A percentile compares a stretch with the other conserved stretches of the same genome.
Evolutionary conservation across 2,888 invertebrate genomes (phyloP).

Genomic region (Ethmia dodecea): DNA sequence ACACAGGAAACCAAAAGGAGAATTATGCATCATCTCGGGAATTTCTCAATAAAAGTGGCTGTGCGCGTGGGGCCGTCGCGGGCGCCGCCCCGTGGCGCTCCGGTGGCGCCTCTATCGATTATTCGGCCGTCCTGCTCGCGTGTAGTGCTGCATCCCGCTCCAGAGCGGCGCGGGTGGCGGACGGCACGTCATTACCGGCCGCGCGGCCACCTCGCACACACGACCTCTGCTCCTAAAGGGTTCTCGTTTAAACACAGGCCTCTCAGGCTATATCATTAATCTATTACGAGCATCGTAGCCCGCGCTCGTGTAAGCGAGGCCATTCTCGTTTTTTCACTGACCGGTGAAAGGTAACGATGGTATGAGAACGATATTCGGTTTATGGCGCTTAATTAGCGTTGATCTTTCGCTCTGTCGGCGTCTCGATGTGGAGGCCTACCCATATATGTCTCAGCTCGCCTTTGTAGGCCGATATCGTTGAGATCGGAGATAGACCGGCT

Average conservation of each 20-base stretch:
- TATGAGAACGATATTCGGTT: conserved; percentile 63
- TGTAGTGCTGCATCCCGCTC: conserved; percentile 33
- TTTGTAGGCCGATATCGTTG: conserved; percentile 55
- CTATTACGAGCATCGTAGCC: conserved; percentile 61
- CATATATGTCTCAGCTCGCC: conserved; percentile 47
- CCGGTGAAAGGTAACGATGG: conserved; percentile 63
- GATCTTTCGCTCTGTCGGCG: conserved; percentile 59
- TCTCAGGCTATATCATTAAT: conserved; percentile 71
- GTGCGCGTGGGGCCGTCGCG: conserved; percentile 67
- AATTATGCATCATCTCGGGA: conserved; percentile 71
- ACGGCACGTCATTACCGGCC: conserved; percentile 36
- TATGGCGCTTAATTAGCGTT: conserved; percentile 71
- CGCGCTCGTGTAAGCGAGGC: conserved; percentile 54
- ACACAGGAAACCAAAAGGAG: conserved; percentile 64
- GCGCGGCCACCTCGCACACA: conserved; percentile 37
- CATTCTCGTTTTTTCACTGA: conserved; percentile 47
- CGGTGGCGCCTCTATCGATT: conserved; percentile 66
- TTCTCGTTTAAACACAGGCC: conserved; percentile 53
- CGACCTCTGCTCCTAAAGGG: conserved; percentile 23
- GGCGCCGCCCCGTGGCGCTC: conserved; percentile 64
- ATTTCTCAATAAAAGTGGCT: conserved; percentile 72
- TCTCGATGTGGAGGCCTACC: conserved; percentile 35
- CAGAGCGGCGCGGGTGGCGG: conserved; percentile 49
- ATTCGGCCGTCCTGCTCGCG: conserved; percentile 28
- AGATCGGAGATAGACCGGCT: conserved; percentile 52